These are phyloP conservation scores for Siderastrea siderea DNA, from an alignment of 92 coral and sea anemone species.

Conservation along the genomic window DNA sequence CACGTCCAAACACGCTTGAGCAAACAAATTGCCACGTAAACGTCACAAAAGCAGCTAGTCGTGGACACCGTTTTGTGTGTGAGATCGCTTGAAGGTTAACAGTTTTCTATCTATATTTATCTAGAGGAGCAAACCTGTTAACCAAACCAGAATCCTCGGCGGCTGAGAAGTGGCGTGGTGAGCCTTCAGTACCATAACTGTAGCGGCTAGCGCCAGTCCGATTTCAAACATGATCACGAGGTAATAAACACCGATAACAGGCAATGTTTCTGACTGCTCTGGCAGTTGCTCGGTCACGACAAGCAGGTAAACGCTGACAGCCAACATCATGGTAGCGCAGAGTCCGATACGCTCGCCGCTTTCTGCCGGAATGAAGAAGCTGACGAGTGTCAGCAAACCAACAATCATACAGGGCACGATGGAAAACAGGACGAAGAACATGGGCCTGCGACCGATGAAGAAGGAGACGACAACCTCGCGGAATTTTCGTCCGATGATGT, in stretches of 20 bases:
- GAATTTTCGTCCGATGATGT: not conserved
- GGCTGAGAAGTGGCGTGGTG: constrained; percentile 66
- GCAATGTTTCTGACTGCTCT: constrained; percentile 66
- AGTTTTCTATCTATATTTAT: too few relatives aligned
- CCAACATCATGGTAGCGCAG: constrained; percentile 72
- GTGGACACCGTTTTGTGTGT: too few relatives aligned
- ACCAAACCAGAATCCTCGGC: constrained; percentile 55
- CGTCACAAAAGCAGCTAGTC: too few relatives aligned
- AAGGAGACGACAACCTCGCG: constrained; percentile 31
- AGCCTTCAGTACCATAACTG: constrained; percentile 67
- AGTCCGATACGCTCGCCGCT: constrained; percentile 82
- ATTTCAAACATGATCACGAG: constrained; percentile 73
- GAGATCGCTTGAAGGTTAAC: too few relatives aligned
- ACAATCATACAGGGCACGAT: constrained; percentile 77
- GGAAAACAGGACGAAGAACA: too few relatives aligned
- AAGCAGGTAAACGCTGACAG: constrained; percentile 78
- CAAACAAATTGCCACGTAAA: too few relatives aligned
- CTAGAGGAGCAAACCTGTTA: constrained; percentile 33
- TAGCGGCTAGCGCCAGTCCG: constrained; percentile 61
- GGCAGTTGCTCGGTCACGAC: constrained; percentile 74
- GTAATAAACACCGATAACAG: constrained; percentile 65
- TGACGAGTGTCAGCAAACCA: constrained; percentile 75
- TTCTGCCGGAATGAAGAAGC: constrained; percentile 84
- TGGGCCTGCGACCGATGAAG: constrained; percentile 46
- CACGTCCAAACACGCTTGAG: too few relatives aligned